A percentile compares a stretch with the other conserved stretches of the same genome.
Conservation (phyloP, 92 coral and sea anemone species). For the Epizoanthus illoricatus region DNA sequence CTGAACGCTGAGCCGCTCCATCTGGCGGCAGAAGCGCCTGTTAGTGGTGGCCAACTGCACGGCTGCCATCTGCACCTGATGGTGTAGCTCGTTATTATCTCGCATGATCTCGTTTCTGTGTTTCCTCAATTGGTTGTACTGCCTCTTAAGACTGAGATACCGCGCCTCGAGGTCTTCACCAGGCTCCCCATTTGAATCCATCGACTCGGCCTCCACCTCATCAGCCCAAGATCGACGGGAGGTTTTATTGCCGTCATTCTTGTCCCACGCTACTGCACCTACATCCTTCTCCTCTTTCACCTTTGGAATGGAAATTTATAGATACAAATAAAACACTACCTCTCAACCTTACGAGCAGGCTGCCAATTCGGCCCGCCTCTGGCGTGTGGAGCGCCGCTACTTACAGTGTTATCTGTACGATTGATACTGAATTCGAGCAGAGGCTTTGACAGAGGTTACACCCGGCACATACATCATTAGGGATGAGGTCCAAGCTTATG, state of each 20-base stretch:
- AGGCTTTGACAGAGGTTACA: no score
- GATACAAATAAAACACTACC: not conserved
- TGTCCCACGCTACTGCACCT: not conserved
- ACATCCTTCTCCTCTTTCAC: constrained; percentile 17
- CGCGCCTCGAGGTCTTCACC: constrained; percentile 61
- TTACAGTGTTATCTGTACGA: no score
- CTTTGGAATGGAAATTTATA: not conserved
- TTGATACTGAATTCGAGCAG: no score
- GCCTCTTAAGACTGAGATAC: constrained; percentile 66
- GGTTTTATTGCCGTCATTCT: not conserved
- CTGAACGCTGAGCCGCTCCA: constrained; percentile 89
- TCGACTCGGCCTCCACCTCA: constrained; percentile 58
- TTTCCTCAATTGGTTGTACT: constrained; percentile 83
- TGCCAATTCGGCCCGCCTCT: no score
- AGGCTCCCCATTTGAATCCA: constrained; percentile 61
- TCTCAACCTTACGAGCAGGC: no score
- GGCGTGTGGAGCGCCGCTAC: no score
- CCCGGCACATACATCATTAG: no score
- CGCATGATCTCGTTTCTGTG: constrained; percentile 94
- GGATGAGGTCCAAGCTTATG: no score
- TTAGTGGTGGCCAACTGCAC: constrained; percentile 90
- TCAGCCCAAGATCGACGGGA: constrained; percentile 62
- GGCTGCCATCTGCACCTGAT: constrained; percentile 96
- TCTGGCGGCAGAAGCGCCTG: constrained; percentile 87
- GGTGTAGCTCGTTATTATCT: constrained; percentile 86